These are phyloP conservation scores for Typhlichthys eigenmanni DNA, from an alignment of 2,797 vertebrate genomes.

Conservation along the genomic window DNA sequence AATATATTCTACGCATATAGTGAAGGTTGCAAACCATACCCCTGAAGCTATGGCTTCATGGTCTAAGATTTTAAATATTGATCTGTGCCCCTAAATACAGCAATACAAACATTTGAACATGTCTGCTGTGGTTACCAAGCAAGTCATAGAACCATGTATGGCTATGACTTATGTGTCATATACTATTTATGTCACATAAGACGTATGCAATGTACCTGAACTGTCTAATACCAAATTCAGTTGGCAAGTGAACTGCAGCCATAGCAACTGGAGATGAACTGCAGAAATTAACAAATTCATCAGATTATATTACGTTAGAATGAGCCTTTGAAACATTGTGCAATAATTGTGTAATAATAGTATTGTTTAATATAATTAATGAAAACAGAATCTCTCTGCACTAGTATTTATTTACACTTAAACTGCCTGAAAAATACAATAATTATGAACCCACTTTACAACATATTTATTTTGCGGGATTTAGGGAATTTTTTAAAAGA, in stretches of 20 bases:
- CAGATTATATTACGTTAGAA: conserved; percentile 22
- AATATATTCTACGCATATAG: background rate
- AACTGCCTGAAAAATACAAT: background rate
- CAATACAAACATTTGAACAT: too few relatives aligned
- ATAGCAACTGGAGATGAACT: conserved; percentile 46
- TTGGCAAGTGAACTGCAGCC: conserved; percentile 46
- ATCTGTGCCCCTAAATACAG: too few relatives aligned
- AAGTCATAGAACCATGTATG: background rate
- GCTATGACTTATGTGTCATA: background rate
- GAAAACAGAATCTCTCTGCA: too few relatives aligned
- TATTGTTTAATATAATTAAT: too few relatives aligned
- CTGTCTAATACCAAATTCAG: conserved; percentile 13
- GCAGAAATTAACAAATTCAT: conserved; percentile 29
- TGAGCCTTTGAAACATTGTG: background rate
- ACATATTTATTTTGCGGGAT: background rate
- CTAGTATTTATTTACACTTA: background rate
- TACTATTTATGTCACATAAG: background rate
- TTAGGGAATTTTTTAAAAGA: conserved; percentile 3
- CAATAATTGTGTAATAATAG: background rate
- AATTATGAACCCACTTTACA: background rate
- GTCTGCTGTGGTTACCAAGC: too few relatives aligned
- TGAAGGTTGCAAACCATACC: conserved; percentile 26
- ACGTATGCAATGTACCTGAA: background rate
- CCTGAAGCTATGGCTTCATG: conserved; percentile 2
- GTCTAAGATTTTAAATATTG: conserved; percentile 15